phyloP scores from a whole-genome alignment of 2,113 vertebrate species.

The rat (Rattus norvegicus) region DNA sequence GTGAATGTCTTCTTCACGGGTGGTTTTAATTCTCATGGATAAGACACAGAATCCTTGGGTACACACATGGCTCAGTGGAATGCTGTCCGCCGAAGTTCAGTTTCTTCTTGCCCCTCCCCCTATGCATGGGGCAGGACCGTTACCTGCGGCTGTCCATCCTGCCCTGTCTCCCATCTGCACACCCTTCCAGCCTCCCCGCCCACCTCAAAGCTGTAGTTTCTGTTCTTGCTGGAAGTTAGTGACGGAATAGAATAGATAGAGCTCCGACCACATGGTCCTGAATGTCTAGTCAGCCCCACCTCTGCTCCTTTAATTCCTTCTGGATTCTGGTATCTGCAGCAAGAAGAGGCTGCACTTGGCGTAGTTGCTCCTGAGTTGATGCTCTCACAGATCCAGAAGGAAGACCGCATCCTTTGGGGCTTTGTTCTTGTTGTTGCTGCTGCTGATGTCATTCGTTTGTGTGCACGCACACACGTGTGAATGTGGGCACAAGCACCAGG shows the following conservation, averaged over 20 bases:
- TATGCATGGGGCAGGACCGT: background rate
- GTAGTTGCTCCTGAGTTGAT: no score
- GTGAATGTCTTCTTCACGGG: background rate
- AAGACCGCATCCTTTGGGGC: background rate
- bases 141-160: background rate
- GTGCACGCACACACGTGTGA: rapidly evolving
- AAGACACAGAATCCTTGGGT: background rate
- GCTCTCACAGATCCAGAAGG: background rate
- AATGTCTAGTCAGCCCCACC: background rate
- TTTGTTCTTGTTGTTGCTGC: background rate
- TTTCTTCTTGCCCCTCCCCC: background rate
- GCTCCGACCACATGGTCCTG: background rate
- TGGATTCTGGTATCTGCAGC: background rate
- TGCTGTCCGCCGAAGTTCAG: background rate
- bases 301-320: background rate
- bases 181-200: no score
- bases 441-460: background rate
- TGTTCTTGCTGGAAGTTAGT: background rate
- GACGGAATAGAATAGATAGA: background rate
- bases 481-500: no score
- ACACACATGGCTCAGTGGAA: background rate
- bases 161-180: background rate
- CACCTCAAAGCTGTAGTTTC: background rate
- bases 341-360: background rate
- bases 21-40: background rate